phyloP scores from a whole-genome alignment of 2,888 invertebrate species.

The Caenorhabditis sinica region DNA sequence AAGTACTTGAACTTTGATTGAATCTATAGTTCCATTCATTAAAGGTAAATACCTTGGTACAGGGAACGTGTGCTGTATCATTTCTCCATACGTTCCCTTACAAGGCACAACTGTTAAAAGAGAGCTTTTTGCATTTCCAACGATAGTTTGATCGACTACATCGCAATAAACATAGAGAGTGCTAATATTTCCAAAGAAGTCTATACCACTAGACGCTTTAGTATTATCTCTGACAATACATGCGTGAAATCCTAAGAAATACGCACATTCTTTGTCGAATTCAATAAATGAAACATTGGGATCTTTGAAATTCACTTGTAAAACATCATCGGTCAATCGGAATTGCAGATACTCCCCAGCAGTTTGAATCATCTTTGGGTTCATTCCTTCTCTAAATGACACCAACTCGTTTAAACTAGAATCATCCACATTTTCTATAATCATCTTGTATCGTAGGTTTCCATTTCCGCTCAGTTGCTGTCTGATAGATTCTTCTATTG shows the following conservation, averaged over 20 bases:
- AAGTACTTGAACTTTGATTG: constrained; percentile 10
- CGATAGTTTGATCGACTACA: constrained; percentile 25
- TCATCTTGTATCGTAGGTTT: too few relatives aligned
- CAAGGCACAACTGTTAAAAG: constrained; percentile 27
- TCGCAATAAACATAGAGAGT: constrained; percentile 30
- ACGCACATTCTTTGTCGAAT: constrained; percentile 6
- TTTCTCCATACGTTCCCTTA: constrained; percentile 27
- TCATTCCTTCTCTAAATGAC: too few relatives aligned
- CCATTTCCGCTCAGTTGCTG: too few relatives aligned
- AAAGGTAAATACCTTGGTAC: constrained; percentile 27
- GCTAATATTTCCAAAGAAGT: constrained; percentile 34
- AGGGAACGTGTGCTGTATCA: constrained; percentile 27
- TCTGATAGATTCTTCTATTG: too few relatives aligned
- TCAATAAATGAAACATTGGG: neutral
- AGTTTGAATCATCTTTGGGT: too few relatives aligned
- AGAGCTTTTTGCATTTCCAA: constrained; percentile 16
- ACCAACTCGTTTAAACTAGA: too few relatives aligned
- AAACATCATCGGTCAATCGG: neutral
- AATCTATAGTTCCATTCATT: constrained; percentile 16
- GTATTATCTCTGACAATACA: neutral
- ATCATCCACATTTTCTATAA: too few relatives aligned
- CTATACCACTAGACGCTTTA: neutral
- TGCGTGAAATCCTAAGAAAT: constrained; percentile 24
- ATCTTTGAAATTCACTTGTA: too few relatives aligned
- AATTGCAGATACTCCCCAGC: too few relatives aligned